Conservation (phyloP, 2,888 invertebrate species). For the Phyto melanocephala region DNA sequence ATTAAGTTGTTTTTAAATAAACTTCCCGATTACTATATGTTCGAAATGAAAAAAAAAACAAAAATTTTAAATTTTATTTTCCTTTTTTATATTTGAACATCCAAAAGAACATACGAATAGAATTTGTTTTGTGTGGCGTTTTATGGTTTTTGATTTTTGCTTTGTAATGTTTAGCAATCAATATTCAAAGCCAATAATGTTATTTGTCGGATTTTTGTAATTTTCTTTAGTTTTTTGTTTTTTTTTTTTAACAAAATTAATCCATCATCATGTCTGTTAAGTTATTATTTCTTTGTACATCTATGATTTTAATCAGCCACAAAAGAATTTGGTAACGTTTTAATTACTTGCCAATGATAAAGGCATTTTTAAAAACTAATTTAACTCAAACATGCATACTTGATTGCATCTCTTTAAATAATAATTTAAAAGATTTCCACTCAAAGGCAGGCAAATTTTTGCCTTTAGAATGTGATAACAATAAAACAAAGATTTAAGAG, state of each 20-base stretch:
- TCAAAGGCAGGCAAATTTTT: too few species aligned
- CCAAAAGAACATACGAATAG: not conserved
- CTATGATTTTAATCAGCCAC: conserved; percentile 34
- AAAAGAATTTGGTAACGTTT: conserved; percentile 70
- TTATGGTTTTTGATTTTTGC: conserved; percentile 44
- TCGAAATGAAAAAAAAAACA: not conserved
- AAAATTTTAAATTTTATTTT: not conserved
- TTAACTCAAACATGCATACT: not conserved
- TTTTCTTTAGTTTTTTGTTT: conserved; percentile 1
- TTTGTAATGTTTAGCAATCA: conserved; percentile 70
- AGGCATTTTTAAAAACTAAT: conserved; percentile 30
- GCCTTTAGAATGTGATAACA: too few species aligned
- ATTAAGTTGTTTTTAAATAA: conserved; percentile 38
- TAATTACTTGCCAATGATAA: conserved; percentile 77
- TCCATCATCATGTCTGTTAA: conserved; percentile 61
- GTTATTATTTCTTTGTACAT: conserved; percentile 15
- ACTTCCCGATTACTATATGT: too few species aligned
- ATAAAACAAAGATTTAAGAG: too few species aligned
- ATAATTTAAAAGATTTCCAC: not conserved
- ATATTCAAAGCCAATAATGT: not conserved
- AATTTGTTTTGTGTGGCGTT: not conserved
- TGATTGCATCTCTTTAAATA: conserved; percentile 24
- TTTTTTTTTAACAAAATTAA: conserved; percentile 42
- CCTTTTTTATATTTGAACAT: not conserved
- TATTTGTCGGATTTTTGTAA: not conserved